Conservation (phyloP, 1,140 invertebrate genomes). For the Drosophila suzukii region DNA sequence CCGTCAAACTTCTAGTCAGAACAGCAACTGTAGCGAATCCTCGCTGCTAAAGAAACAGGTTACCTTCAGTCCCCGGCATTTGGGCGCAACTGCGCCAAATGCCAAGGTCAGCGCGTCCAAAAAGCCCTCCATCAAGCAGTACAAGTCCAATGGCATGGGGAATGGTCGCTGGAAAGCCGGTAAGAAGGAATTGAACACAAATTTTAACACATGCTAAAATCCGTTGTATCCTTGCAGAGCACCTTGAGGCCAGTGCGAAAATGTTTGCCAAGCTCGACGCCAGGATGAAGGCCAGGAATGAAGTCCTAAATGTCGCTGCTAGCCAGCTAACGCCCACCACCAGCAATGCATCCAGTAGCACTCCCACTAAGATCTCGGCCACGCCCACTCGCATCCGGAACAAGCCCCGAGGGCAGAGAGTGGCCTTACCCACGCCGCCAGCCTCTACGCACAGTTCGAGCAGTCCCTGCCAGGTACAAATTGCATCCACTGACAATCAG, state of each 20-base stretch:
- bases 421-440: constrained; percentile 58
- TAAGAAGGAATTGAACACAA: constrained; percentile 6
- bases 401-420: constrained; percentile 4
- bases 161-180: constrained; percentile 45
- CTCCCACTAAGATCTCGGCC: constrained; percentile 27
- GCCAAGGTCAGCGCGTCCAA: constrained; percentile 14
- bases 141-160: constrained; percentile 40
- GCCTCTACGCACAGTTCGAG: constrained; percentile 63
- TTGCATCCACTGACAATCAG: constrained; percentile 25
- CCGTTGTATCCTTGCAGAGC: constrained; percentile 33
- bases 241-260: constrained; percentile 50
- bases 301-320: constrained; percentile 10
- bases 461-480: constrained; percentile 37
- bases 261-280: constrained; percentile 66
- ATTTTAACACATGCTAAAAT: neutral
- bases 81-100: constrained; percentile 33
- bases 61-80: constrained; percentile 47
- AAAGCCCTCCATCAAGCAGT: constrained; percentile 56
- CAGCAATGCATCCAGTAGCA: constrained; percentile 62
- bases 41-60: constrained; percentile 60
- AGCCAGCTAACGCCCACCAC: constrained; percentile 61
- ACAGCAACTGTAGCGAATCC: constrained; percentile 54
- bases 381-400: constrained; percentile 33
- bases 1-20: constrained; percentile 66
- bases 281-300: constrained; percentile 28